A percentile compares a stretch with the other conserved stretches of the same genome.
Conservation (phyloP, 2,797 vertebrate species). For the Adrianichthys oophorus region DNA sequence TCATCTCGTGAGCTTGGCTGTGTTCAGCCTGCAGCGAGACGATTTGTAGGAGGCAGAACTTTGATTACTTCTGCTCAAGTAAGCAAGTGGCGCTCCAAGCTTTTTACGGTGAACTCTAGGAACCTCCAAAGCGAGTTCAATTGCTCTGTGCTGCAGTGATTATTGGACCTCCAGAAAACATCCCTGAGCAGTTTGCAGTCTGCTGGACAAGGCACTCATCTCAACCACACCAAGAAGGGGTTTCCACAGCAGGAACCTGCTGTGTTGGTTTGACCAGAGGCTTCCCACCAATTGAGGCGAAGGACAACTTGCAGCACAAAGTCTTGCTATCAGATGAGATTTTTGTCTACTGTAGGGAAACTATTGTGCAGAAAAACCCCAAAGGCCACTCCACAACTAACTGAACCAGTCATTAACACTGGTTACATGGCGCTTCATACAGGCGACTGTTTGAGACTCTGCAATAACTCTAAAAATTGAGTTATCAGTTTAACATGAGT, state of each 20-base stretch:
- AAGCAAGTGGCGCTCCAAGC: conserved; percentile 12
- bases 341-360: not conserved
- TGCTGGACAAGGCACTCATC: not conserved
- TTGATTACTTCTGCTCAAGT: conserved; percentile 33
- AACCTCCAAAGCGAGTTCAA: conserved; percentile 26
- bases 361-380: not conserved
- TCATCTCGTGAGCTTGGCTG: not conserved
- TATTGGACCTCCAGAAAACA: not conserved
- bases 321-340: not conserved
- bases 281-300: not conserved
- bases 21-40: conserved; percentile 10
- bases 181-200: conserved; percentile 17
- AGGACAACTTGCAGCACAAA: not conserved
- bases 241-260: not conserved
- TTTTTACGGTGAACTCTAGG: conserved; percentile 32
- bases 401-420: too few relatives aligned
- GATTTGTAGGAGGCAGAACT: conserved; percentile 14
- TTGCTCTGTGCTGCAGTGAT: conserved; percentile 11
- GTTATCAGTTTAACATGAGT: too few relatives aligned
- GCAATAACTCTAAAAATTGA: too few relatives aligned
- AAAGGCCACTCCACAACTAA: too few relatives aligned
- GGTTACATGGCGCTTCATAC: too few relatives aligned
- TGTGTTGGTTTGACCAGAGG: not conserved
- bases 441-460: too few relatives aligned
- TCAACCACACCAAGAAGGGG: conserved; percentile 2